Evolutionary conservation across 2,797 vertebrate genomes (phyloP), one percentile per base, ranked within the genome.

Genomic region (Astyanax mexicanus): DNA sequence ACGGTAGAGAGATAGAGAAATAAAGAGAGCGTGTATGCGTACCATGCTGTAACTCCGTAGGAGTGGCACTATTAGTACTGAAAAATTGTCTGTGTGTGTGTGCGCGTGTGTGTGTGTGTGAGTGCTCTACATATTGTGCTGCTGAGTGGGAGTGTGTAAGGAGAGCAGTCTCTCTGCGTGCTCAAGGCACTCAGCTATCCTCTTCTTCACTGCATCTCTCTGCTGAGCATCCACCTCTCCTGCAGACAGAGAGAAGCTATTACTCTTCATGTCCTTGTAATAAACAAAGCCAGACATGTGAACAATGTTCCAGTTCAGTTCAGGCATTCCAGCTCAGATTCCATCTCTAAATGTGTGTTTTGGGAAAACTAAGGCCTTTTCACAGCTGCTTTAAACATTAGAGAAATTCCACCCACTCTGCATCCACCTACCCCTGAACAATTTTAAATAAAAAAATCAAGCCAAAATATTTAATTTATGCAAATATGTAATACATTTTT

Each of bases 121-220:
- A 10, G 68, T 47, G 19, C 51, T 64, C 62, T 80, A 79, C n/a
- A 83, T 84, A 54, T 84, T 62, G 58, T 78, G 35, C 40, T 79
- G 68, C 25, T 70, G 76, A 78, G 85, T 78, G 40, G 89, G 88
- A 1, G 91, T 88, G 80, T 85, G 52, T 87, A 90, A 44, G 21
- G 87, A 73, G 88, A 95, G 88, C 80, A 96, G 85, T 78, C 90
- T 90, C 84, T 97, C 95, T 0, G 94, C 92, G 6, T 95, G 93
- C 75, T 93, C 90, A 45, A 97, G 88, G 68, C 95, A 96, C 84
- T 95, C 91, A 0, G 94, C 94, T 0, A 93, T 95, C 82, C 90
- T 91, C 83, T 90, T 95, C 86, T 94, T 95, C 79, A 96, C 95
- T 0, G 92, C 91, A 61, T 95, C 94, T 73, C 86, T 89, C 35